Evolutionary conservation across 2,888 invertebrate species (phyloP).

Genomic region (Aethes cnicana): DNA sequence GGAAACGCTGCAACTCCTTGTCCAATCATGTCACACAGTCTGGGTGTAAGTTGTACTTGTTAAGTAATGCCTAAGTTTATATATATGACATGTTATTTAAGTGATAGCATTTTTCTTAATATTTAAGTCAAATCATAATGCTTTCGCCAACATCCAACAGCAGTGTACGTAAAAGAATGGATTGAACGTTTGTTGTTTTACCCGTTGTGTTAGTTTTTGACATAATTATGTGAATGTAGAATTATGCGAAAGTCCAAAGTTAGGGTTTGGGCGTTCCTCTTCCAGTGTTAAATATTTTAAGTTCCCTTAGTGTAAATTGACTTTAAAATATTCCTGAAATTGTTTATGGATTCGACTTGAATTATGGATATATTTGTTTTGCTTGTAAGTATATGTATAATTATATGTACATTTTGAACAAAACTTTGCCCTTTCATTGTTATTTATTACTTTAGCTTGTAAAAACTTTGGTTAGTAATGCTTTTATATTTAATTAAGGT

Average conservation of each 20-base stretch:
- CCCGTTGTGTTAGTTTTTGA: conserved; percentile 23
- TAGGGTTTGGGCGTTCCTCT: conserved; percentile 44
- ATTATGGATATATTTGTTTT: conserved; percentile 57
- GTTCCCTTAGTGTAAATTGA: conserved; percentile 52
- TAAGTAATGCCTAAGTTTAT: conserved; percentile 80
- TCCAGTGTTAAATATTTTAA: conserved; percentile 56
- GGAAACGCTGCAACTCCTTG: conserved; percentile 37
- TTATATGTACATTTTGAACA: conserved; percentile 78
- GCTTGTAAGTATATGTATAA: conserved; percentile 73
- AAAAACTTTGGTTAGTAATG: conserved; percentile 62
- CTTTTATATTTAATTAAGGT: conserved; percentile 53
- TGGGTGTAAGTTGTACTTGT: conserved; percentile 69
- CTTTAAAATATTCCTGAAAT: conserved; percentile 47
- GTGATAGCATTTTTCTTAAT: conserved; percentile 75
- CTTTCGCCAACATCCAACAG: conserved; percentile 46
- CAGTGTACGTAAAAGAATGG: conserved; percentile 11
- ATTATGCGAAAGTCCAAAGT: conserved; percentile 33
- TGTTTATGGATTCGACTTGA: conserved; percentile 51
- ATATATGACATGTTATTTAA: conserved; percentile 72
- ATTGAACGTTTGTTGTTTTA: conserved; percentile 15
- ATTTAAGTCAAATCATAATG: conserved; percentile 68
- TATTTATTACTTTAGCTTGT: conserved; percentile 67
- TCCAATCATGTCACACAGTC: conserved; percentile 47
- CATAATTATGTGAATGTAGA: conserved; percentile 25
- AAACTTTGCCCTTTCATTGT: conserved; percentile 51